Evolutionary conservation across 2,113 vertebrate genomes (phyloP).

Genomic region (Spizaetus ornatus): DNA sequence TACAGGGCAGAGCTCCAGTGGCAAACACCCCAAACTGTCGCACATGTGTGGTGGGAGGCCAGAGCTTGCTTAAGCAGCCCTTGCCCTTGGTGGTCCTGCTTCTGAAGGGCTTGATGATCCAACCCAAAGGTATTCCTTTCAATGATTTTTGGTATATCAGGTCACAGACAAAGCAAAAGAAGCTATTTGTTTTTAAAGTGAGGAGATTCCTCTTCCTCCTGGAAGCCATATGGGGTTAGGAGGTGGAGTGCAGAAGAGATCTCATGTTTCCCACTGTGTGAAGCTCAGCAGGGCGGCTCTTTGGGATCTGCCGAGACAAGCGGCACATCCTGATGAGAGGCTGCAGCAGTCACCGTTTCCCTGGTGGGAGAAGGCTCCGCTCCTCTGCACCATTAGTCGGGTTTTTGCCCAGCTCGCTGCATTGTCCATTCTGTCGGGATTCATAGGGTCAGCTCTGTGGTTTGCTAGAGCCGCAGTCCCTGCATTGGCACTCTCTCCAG

Average conservation of each 20-base stretch:
- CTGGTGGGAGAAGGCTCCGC: background rate
- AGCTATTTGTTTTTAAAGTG: background rate
- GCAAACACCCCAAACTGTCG: background rate
- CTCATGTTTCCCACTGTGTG: background rate
- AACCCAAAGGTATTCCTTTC: background rate
- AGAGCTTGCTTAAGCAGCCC: background rate
- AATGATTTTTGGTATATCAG: background rate
- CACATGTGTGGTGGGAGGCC: background rate
- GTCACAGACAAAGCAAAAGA: background rate
- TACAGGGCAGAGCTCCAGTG: background rate
- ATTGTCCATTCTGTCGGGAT: background rate
- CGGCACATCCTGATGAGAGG: background rate
- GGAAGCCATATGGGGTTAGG: background rate
- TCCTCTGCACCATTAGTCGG: background rate
- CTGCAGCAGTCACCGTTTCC: background rate
- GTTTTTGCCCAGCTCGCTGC: background rate
- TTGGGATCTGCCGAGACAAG: background rate
- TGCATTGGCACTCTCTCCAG: background rate
- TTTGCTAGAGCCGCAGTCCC: background rate
- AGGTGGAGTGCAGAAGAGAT: background rate
- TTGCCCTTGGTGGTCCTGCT: background rate
- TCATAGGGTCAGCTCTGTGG: background rate
- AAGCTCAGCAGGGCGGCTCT: background rate
- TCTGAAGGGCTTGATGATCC: background rate
- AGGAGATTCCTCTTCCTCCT: background rate